Evolutionary conservation across 2,888 invertebrate genomes (phyloP).

Genomic region (Catocala fraxini): DNA sequence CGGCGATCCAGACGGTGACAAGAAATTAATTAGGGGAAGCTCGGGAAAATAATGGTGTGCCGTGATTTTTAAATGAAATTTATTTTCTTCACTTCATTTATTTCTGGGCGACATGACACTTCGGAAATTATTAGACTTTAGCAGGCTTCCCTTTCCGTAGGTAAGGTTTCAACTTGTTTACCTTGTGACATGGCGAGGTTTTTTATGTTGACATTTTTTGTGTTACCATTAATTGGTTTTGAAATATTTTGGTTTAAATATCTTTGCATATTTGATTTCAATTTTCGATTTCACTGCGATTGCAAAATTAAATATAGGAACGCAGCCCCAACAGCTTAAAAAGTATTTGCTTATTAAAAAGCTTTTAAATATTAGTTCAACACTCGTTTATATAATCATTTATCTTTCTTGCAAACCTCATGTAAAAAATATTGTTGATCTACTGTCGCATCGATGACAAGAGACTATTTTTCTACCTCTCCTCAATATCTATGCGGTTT

Average conservation of each 20-base stretch:
- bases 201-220: conserved; percentile 31
- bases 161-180: conserved; percentile 75
- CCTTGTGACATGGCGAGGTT: conserved; percentile 53
- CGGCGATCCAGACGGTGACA: conserved; percentile 85
- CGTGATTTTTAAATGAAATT: conserved; percentile 87
- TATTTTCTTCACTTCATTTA: conserved; percentile 86
- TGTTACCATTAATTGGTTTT: conserved; percentile 34
- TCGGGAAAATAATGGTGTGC: conserved; percentile 84
- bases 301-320: neutral
- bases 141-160: conserved; percentile 68
- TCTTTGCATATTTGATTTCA: neutral
- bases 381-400: neutral
- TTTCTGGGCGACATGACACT: conserved; percentile 85
- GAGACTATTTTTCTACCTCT: conserved; percentile 10
- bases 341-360: too few species aligned
- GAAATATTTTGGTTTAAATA: conserved; percentile 5
- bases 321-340: too few species aligned
- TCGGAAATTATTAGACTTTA: conserved; percentile 84
- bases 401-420: conserved; percentile 12
- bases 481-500: neutral
- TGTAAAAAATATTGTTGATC: conserved; percentile 13
- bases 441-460: conserved; percentile 9
- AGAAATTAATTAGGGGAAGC: conserved; percentile 87
- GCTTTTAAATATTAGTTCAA: neutral
- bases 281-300: neutral